Conservation (phyloP, 2,888 invertebrate genomes). For the Dascillus cervinus region DNA sequence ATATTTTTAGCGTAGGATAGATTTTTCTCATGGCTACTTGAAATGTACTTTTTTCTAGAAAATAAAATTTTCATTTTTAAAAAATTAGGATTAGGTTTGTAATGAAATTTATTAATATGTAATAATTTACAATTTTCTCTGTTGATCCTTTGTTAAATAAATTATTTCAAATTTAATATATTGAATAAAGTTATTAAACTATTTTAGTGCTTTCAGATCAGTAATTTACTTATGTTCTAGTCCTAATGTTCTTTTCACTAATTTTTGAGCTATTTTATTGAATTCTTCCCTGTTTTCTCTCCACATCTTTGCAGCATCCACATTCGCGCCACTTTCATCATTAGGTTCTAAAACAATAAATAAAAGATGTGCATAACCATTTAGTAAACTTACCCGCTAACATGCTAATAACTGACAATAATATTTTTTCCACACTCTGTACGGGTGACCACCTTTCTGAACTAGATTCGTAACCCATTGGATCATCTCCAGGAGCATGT, state of each 20-base stretch:
- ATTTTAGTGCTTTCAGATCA: too few relatives aligned
- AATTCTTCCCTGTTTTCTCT: conserved; percentile 91
- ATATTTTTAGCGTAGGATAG: too few relatives aligned
- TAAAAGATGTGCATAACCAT: neutral
- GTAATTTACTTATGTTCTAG: too few relatives aligned
- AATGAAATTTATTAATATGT: conserved; percentile 10
- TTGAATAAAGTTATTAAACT: conserved; percentile 14
- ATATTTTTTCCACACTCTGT: conserved; percentile 98
- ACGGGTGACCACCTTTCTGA: conserved; percentile 99
- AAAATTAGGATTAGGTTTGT: conserved; percentile 22
- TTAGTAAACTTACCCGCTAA: conserved; percentile 61
- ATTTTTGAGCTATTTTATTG: conserved; percentile 81
- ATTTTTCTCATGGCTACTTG: conserved; percentile 5
- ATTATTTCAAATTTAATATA: conserved; percentile 18
- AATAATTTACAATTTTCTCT: conserved; percentile 14
- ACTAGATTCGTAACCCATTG: conserved; percentile 98
- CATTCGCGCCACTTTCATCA: conserved; percentile 98
- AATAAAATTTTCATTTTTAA: too few relatives aligned
- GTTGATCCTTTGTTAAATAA: conserved; percentile 16
- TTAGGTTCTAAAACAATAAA: conserved; percentile 71
- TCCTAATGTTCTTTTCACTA: conserved; percentile 87
- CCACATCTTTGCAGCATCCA: conserved; percentile 99
- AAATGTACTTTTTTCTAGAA: conserved; percentile 8
- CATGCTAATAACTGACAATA: conserved; percentile 97
- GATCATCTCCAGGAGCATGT: conserved; percentile 98